These are phyloP conservation scores for Potamilus streckersoni DNA, from an alignment of 1,140 invertebrate species.

Conservation along the genomic window DNA sequence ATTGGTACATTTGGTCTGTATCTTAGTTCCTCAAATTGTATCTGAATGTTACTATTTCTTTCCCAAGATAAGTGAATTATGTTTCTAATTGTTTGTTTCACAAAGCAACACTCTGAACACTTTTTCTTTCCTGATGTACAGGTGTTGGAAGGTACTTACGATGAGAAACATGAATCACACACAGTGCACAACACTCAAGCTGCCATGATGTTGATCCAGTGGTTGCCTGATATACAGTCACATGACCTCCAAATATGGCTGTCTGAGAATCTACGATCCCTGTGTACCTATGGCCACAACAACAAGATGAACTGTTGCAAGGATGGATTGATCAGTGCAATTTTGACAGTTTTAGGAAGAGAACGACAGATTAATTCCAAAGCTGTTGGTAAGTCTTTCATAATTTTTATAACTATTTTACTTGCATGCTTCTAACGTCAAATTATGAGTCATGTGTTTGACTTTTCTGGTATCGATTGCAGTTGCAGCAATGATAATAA, in stretches of 20 bases:
- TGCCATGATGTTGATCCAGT: conserved; percentile 58
- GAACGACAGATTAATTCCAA: conserved; percentile 40
- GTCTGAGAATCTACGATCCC: conserved; percentile 41
- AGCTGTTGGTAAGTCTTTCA: conserved; percentile 53
- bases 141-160: conserved; percentile 55
- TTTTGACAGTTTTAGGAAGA: conserved; percentile 36
- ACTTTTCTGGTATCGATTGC: no score
- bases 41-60: no score
- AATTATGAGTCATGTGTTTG: no score
- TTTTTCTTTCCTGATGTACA: conserved; percentile 15
- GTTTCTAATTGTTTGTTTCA: no score
- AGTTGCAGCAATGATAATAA: no score
- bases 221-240: conserved; percentile 63
- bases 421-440: no score
- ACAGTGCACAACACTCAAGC: conserved; percentile 55
- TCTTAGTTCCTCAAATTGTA: no score
- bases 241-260: conserved; percentile 63
- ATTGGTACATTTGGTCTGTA: no score
- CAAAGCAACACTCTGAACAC: neutral
- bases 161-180: conserved; percentile 27
- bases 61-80: no score
- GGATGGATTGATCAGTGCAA: conserved; percentile 56
- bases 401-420: no score
- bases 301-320: conserved; percentile 63
- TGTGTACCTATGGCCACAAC: conserved; percentile 51